phyloP scores from a whole-genome alignment of 2,113 vertebrate genomes.

The Oreotrochilus melanogaster region DNA sequence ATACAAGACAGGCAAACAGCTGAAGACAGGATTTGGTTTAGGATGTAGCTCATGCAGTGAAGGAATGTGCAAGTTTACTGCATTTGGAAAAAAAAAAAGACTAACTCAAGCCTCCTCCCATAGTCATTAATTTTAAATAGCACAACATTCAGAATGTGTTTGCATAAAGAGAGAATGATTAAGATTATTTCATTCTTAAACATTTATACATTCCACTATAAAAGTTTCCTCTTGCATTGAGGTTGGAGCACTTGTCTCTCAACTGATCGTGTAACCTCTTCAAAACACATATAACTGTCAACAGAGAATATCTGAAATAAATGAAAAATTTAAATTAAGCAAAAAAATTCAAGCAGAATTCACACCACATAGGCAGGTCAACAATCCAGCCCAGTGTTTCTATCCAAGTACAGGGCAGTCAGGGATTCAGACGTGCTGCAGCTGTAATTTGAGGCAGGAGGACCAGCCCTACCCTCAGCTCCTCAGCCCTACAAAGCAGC shows the following conservation, averaged over 20 bases:
- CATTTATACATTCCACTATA: neutral
- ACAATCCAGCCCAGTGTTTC: neutral
- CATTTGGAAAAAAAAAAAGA: neutral
- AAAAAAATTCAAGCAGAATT: neutral
- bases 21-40: neutral
- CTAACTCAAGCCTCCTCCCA: neutral
- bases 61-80: neutral
- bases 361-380: neutral
- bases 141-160: neutral
- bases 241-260: neutral
- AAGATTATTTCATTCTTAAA: neutral
- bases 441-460: too few relatives aligned
- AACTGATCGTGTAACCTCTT: neutral
- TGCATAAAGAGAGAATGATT: neutral
- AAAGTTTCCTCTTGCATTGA: neutral
- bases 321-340: neutral
- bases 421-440: too few relatives aligned
- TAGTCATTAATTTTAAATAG: neutral
- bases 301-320: neutral
- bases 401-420: too few relatives aligned
- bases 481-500: fast-evolving
- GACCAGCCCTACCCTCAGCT: neutral
- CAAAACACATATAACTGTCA: neutral
- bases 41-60: neutral
- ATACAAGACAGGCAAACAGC: neutral